Conservation (phyloP, 2,113 vertebrate species). For the Bufo gargarizans region DNA sequence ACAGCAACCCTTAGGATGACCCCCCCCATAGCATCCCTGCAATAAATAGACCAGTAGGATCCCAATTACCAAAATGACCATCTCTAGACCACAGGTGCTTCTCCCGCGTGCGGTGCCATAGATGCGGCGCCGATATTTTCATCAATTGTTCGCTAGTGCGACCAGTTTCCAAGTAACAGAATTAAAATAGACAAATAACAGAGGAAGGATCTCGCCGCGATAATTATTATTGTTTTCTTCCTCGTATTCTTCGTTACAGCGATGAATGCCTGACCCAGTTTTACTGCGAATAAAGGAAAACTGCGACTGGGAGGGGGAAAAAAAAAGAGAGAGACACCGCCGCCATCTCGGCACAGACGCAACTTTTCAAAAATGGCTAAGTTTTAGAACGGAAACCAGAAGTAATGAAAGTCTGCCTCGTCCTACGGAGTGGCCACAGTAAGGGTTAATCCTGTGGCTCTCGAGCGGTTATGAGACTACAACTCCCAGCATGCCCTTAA, state of each 20-base stretch:
- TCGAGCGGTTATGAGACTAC: too few relatives aligned
- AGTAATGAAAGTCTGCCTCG: too few relatives aligned
- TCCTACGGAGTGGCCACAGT: too few relatives aligned
- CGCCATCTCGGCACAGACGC: background rate
- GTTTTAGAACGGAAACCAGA: background rate
- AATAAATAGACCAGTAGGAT: too few relatives aligned
- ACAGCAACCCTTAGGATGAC: background rate
- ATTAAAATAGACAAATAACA: conserved; percentile 45
- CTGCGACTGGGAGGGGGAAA: background rate
- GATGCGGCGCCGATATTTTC: background rate
- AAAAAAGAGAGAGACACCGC: background rate
- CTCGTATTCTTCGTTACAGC: conserved; percentile 59
- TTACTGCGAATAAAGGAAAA: background rate
- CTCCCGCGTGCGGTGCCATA: too few relatives aligned
- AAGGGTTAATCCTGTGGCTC: too few relatives aligned
- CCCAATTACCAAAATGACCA: too few relatives aligned
- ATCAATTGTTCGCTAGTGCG: background rate
- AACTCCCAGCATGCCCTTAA: too few relatives aligned
- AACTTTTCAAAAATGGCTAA: background rate
- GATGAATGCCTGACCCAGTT: conserved; percentile 29
- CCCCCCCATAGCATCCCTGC: too few relatives aligned
- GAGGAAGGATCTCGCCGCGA: conserved; percentile 65
- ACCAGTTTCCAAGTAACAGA: conserved; percentile 44
- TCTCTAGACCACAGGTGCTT: too few relatives aligned
- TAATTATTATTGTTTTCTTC: conserved; percentile 70